Evolutionary conservation across 2,888 invertebrate genomes (phyloP), one percentile per base, ranked within the genome.

Genomic region (Aphodius sticticus): DNA sequence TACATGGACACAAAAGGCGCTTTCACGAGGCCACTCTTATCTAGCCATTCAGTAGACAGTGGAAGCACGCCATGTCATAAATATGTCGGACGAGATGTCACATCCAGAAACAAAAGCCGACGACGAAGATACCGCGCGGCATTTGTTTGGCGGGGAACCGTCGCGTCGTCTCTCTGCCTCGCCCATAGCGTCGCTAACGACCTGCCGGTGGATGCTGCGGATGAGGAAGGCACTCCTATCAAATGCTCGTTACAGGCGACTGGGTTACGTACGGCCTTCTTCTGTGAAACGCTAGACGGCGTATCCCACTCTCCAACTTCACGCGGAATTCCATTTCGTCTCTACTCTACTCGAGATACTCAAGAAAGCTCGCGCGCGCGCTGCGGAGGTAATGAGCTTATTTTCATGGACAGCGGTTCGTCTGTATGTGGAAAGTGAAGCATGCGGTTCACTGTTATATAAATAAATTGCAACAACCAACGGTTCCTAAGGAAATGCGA

Each of bases 1-100:
- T 74, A 35, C 74, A 74, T 36, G 74, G n/a, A 74, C 74, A 74
- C 74, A 74, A 74, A 74, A 37, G 74, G 35, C 6, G 36, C 74
- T 74, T 74, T 74, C 74, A 74, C 74, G 74, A 37, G 35, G 36
- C 36, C 74, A 74, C 74, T 74, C 74, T 74, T 74, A 74, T 74
- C 74, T 74, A 37, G 74, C 74, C 74, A 74, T 74, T 74, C 74
- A 74, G 74, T 37, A 74, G 74, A 74, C 74, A 74, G 26, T 74
- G n/a, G 74, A 74, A 36, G 74, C 74, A 74, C 74, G 74, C 74
- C 74, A 74, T 74, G 74, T 74, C 74, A 74, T 74, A 74, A 74
- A 74, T 74, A 74, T 74, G 74, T 74, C 74, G 36, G 74, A 15
- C 74, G 36, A 74, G 74, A 74, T 74, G 74, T 74, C 74, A 74